Percentiles rank a stretch among this genome's conserved stretches.
These are phyloP conservation scores for Notospermus geniculatus DNA, from an alignment of 1,140 invertebrate species.

Conservation along the genomic window DNA sequence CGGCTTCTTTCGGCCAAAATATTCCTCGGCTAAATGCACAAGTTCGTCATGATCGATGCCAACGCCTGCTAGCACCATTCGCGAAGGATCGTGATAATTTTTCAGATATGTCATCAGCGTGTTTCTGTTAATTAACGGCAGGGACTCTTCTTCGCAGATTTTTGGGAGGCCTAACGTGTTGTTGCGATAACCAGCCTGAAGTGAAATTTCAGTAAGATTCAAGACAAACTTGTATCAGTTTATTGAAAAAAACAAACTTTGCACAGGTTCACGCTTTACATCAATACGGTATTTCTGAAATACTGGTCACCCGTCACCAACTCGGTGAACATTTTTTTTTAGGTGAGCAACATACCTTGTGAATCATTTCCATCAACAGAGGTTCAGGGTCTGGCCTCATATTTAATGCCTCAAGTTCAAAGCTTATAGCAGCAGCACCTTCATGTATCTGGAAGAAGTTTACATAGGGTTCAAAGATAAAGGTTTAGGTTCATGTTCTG, in stretches of 20 bases:
- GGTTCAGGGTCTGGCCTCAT: slow-evolving; percentile 93
- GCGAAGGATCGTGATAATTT: slow-evolving; percentile 81
- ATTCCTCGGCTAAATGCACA: slow-evolving; percentile 40
- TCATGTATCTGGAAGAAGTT: slow-evolving; percentile 62
- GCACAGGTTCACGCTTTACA: too few species aligned
- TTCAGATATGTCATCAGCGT: slow-evolving; percentile 84
- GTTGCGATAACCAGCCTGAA: slow-evolving; percentile 82
- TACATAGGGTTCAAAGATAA: slow-evolving; percentile 11
- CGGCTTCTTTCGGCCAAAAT: slow-evolving; percentile 73
- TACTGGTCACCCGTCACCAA: too few species aligned
- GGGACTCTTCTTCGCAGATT: slow-evolving; percentile 81
- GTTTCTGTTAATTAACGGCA: slow-evolving; percentile 74
- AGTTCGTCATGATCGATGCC: slow-evolving; percentile 50
- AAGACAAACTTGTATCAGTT: too few species aligned
- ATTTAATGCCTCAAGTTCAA: slow-evolving; percentile 87
- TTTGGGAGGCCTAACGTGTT: slow-evolving; percentile 97
- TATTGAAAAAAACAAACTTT: too few species aligned
- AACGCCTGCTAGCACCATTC: slow-evolving; percentile 89
- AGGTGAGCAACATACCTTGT: slow-evolving; percentile 65
- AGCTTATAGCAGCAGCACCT: slow-evolving; percentile 73
- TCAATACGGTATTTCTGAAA: too few species aligned
- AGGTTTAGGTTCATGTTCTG: too few species aligned
- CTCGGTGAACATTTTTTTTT: too few species aligned
- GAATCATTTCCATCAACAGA: slow-evolving; percentile 93
- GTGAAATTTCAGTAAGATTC: slow-evolving; percentile 9